These are phyloP conservation scores for Cyanoderma ruficeps DNA, from an alignment of 2,113 vertebrate species.

Conservation along the genomic window DNA sequence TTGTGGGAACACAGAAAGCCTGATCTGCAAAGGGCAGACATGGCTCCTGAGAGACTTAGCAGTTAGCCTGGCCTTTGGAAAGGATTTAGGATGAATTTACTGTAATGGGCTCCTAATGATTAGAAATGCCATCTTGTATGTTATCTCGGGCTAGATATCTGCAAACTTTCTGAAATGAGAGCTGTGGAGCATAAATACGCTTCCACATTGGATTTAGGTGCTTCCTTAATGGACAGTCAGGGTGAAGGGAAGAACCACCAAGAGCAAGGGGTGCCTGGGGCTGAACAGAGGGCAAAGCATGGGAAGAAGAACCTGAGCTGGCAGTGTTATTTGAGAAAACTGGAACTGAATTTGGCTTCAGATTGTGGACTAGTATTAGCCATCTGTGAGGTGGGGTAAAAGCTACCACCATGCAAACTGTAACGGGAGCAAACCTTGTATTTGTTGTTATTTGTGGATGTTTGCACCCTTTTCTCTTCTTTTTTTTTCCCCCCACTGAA, in stretches of 20 bases:
- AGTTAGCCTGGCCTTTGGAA: slow-evolving; percentile 3
- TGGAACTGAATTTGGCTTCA: neutral
- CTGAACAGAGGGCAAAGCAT: neutral
- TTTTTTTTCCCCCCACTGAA: neutral
- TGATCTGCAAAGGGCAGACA: slow-evolving; percentile 4
- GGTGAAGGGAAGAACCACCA: neutral
- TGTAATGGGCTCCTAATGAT: neutral
- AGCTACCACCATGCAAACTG: neutral
- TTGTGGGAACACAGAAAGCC: neutral
- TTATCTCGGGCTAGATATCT: neutral
- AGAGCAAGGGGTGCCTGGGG: neutral
- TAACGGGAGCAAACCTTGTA: neutral
- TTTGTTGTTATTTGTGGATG: neutral
- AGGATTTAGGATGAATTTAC: neutral
- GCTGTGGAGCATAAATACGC: neutral
- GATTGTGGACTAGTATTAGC: neutral
- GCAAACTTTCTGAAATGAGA: neutral
- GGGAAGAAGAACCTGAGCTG: neutral
- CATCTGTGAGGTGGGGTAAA: neutral
- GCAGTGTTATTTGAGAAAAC: neutral
- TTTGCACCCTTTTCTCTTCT: neutral
- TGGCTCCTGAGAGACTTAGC: neutral
- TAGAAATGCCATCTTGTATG: neutral
- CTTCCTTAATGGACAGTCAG: neutral
- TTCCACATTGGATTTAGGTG: neutral